Conservation (phyloP, 2,113 vertebrate genomes). For the Irena cyanogastra region DNA sequence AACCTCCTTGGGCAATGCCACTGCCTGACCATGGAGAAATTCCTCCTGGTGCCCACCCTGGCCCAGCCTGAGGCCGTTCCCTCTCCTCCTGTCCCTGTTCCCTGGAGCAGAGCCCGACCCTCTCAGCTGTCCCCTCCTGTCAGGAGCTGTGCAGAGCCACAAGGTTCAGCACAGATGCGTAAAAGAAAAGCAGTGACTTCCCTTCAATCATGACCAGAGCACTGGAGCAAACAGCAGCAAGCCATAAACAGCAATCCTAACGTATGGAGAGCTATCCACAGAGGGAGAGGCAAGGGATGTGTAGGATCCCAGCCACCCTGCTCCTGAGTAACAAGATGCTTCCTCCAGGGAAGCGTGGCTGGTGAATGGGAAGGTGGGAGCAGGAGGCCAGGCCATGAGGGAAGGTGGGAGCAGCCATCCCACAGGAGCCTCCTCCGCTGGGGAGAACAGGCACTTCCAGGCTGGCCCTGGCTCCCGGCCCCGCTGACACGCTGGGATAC, state of each 20-base stretch:
- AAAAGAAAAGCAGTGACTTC: neutral
- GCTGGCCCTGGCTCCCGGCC: neutral
- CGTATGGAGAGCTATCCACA: neutral
- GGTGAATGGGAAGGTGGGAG: neutral
- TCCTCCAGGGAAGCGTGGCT: neutral
- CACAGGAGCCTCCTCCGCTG: no score
- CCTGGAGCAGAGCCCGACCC: neutral
- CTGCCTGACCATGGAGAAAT: accelerated
- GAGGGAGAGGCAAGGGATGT: neutral
- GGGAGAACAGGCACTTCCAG: slow-evolving; percentile 30
- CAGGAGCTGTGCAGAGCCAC: neutral
- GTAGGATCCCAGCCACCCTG: neutral
- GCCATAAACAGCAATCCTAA: neutral
- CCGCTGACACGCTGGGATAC: neutral
- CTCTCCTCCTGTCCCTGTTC: neutral
- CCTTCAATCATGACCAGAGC: neutral
- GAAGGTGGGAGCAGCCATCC: neutral
- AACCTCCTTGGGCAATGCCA: neutral
- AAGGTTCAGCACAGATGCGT: neutral
- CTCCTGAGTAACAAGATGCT: neutral
- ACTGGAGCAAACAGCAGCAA: neutral
- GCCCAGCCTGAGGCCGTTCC: accelerated
- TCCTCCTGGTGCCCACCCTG: neutral
- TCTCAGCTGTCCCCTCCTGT: accelerated
- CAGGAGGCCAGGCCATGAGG: accelerated